These are phyloP conservation scores for Chelonus insularis DNA, from an alignment of 1,140 invertebrate species.

Conservation along the genomic window DNA sequence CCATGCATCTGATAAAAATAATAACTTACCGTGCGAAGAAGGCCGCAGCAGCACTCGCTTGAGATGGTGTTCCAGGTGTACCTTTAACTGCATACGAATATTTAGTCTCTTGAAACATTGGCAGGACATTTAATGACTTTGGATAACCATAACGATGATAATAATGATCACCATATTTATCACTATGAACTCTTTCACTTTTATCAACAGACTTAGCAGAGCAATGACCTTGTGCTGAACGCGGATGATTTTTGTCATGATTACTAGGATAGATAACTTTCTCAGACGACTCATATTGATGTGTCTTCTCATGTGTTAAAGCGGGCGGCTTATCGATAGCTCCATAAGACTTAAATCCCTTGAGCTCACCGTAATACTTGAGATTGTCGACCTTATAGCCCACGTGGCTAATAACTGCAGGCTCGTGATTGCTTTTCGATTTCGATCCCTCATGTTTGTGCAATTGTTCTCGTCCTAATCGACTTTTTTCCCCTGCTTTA, in stretches of 20 bases:
- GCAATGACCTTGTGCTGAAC: slow-evolving; percentile 37
- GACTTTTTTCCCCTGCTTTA: slow-evolving; percentile 49
- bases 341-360: slow-evolving; percentile 54
- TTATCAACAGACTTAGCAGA: slow-evolving; percentile 40
- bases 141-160: slow-evolving; percentile 45
- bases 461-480: slow-evolving; percentile 44
- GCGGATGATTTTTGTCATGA: slow-evolving; percentile 47
- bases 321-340: slow-evolving; percentile 46
- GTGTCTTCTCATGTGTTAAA: slow-evolving; percentile 45
- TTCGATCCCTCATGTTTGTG: slow-evolving; percentile 29
- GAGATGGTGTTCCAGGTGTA: slow-evolving; percentile 53
- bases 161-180: slow-evolving; percentile 49
- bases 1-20: neutral
- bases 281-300: slow-evolving; percentile 38
- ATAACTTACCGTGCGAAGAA: slow-evolving; percentile 60
- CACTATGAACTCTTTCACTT: slow-evolving; percentile 37
- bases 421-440: slow-evolving; percentile 12
- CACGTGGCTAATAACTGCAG: slow-evolving; percentile 30
- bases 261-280: slow-evolving; percentile 28
- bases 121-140: slow-evolving; percentile 44
- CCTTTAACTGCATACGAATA: slow-evolving; percentile 58
- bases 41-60: slow-evolving; percentile 56
- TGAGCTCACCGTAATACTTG: slow-evolving; percentile 54
- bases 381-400: slow-evolving; percentile 53
- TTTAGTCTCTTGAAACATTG: slow-evolving; percentile 55